Percentiles rank a stretch among this genome's conserved stretches.
These are phyloP conservation scores for Euschistus heros DNA, from an alignment of 1,140 invertebrate genomes.

Conservation along the genomic window DNA sequence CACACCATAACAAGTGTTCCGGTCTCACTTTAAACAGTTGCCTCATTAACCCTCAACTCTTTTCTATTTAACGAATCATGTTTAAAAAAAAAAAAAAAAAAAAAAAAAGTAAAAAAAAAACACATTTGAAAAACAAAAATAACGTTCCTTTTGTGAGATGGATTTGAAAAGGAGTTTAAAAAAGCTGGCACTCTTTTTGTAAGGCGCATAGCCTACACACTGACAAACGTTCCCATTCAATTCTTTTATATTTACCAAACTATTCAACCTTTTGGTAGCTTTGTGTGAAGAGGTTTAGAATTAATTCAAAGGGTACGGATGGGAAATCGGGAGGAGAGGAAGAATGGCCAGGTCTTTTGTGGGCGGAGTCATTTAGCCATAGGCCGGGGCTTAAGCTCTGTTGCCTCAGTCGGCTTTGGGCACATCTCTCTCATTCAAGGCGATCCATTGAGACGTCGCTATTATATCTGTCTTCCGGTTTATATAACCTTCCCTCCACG, in stretches of 20 bases:
- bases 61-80: no score
- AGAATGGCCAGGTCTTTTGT: slow-evolving; percentile 16
- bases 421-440: slow-evolving; percentile 13
- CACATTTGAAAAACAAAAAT: no score
- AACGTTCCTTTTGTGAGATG: not conserved
- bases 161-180: slow-evolving; percentile 6
- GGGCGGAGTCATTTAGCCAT: slow-evolving; percentile 13
- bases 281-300: slow-evolving; percentile 16
- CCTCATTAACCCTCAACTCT: no score
- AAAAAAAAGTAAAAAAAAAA: no score
- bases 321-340: slow-evolving; percentile 11
- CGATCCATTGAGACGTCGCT: not conserved
- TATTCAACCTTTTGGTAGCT: slow-evolving; percentile 10
- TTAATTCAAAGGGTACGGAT: slow-evolving; percentile 13
- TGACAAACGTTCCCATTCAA: not conserved
- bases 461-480: slow-evolving; percentile 16
- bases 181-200: slow-evolving; percentile 2
- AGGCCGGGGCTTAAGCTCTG: not conserved
- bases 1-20: no score
- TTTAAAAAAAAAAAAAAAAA: no score
- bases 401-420: not conserved
- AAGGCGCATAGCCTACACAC: slow-evolving; percentile 9
- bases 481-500: slow-evolving; percentile 5
- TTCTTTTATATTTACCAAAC: slow-evolving; percentile 17
- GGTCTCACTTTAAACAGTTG: no score